Conservation (phyloP, 2,113 vertebrate genomes). For the Pterophyllum scalare region DNA sequence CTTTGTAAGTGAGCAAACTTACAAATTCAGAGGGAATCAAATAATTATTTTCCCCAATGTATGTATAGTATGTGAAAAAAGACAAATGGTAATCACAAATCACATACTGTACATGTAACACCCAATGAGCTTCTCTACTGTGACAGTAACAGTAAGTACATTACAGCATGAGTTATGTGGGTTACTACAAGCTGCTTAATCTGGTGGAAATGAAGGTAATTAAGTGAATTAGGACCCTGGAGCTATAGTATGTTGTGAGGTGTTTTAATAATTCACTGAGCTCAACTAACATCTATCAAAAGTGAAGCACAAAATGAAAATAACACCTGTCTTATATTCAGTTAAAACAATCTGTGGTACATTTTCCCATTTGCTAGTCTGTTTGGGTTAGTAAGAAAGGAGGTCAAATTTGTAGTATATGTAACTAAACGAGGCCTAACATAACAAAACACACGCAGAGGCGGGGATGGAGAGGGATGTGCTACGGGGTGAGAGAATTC, state of each 20-base stretch:
- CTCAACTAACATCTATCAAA: neutral
- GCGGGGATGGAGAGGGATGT: neutral
- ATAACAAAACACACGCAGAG: conserved; percentile 27
- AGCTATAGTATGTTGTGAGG: neutral
- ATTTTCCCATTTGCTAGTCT: neutral
- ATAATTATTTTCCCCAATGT: too few relatives aligned
- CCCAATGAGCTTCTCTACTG: neutral
- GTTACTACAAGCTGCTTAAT: neutral
- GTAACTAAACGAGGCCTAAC: too few relatives aligned
- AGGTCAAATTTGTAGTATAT: too few relatives aligned
- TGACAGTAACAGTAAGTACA: neutral
- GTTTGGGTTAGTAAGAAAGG: neutral
- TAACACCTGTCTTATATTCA: neutral
- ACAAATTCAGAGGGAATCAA: too few relatives aligned
- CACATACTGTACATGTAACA: neutral
- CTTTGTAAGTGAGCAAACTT: too few relatives aligned
- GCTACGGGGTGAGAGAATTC: conserved; percentile 20
- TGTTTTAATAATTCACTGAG: neutral
- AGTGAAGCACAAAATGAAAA: neutral
- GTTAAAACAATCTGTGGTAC: neutral
- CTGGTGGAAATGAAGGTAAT: conserved; percentile 1
- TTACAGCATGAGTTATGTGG: neutral
- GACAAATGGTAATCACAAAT: neutral
- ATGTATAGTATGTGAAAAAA: neutral
- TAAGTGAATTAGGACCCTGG: neutral